Evolutionary conservation across 1,140 invertebrate genomes (phyloP).

Genomic region (Bombyx mori): ASM3026992v2 NC_085121.1:13478501-13479000

Average conservation of each 20-base stretch:
- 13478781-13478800: conserved; percentile 50
- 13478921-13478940: conserved; percentile 31
- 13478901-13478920: conserved; percentile 25
- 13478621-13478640: too few species aligned
- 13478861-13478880: conserved; percentile 35
- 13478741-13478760: conserved; percentile 11
- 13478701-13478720: too few species aligned
- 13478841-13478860: conserved; percentile 40
- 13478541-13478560: too few species aligned
- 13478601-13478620: too few species aligned
- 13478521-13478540: too few species aligned
- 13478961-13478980: conserved; percentile 38
- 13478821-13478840: conserved; percentile 25
- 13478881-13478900: conserved; percentile 15
- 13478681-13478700: too few species aligned
- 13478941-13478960: conserved; percentile 32
- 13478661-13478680: too few species aligned
- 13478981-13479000: conserved; percentile 48
- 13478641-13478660: too few species aligned
- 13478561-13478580: too few species aligned
- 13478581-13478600: too few species aligned
- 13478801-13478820: conserved; percentile 22
- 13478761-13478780: conserved; percentile 35
- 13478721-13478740: too few species aligned
- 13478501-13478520: too few species aligned